Evolutionary conservation across 2,797 vertebrate species (phyloP).

Genomic region (Scolopax bukidnonensis): DNA sequence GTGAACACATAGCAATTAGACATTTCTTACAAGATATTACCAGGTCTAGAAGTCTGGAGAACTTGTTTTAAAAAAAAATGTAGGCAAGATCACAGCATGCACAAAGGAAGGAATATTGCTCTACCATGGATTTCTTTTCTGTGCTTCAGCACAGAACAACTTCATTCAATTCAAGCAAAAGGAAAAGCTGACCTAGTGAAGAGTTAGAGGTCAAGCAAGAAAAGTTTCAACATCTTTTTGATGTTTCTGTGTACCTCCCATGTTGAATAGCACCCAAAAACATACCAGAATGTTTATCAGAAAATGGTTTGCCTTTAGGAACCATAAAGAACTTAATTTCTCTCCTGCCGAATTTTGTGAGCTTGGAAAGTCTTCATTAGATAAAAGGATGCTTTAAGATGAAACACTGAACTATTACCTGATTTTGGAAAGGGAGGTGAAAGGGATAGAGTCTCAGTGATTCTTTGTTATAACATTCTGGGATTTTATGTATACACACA

Average conservation of each 20-base stretch:
- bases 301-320: not conserved
- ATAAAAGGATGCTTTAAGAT: not conserved
- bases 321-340: not conserved
- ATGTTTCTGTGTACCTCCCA: not conserved
- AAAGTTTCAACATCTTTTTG: not conserved
- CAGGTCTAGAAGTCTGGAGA: not conserved
- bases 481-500: not conserved
- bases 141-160: not conserved
- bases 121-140: not conserved
- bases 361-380: not conserved
- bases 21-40: not conserved
- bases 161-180: not conserved
- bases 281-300: not conserved
- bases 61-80: not conserved
- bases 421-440: not conserved
- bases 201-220: not conserved
- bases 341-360: not conserved
- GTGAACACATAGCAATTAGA: not conserved
- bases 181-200: not conserved
- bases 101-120: not conserved
- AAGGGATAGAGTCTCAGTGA: not conserved
- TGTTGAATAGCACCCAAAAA: not conserved
- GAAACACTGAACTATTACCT: not conserved
- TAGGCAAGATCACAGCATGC: not conserved
- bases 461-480: not conserved